These are phyloP conservation scores for Drosophila eugracilis DNA, from an alignment of 1,140 invertebrate species.

Conservation along the genomic window DNA sequence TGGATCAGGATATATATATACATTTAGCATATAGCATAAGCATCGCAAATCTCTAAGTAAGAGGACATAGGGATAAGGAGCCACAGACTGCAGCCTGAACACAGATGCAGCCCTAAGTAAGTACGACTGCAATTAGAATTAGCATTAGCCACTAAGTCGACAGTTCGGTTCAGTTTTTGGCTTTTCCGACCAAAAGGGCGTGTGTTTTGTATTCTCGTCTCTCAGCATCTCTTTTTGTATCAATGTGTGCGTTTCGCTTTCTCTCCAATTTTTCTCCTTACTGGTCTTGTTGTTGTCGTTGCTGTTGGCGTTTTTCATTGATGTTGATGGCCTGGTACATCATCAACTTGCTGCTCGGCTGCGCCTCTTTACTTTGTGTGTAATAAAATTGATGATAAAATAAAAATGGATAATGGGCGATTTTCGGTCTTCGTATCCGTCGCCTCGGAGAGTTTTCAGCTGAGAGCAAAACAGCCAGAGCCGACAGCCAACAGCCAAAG, in stretches of 20 bases:
- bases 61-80: constrained; percentile 8
- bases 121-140: constrained; percentile 44
- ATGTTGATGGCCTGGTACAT: constrained; percentile 58
- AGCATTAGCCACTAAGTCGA: constrained; percentile 34
- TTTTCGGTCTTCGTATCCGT: constrained; percentile 57
- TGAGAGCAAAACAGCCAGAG: too few species aligned
- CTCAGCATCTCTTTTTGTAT: constrained; percentile 42
- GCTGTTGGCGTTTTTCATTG: constrained; percentile 46
- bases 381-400: constrained; percentile 82
- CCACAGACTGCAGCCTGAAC: too few species aligned
- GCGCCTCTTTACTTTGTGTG: constrained; percentile 74
- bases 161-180: constrained; percentile 14
- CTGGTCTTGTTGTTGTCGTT: constrained; percentile 51
- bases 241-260: constrained; percentile 28
- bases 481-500: background rate
- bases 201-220: constrained; percentile 66
- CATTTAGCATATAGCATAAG: constrained; percentile 17
- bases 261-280: constrained; percentile 31
- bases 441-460: constrained; percentile 22
- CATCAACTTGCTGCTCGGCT: constrained; percentile 63
- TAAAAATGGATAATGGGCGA: constrained; percentile 81
- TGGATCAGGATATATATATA: constrained; percentile 28
- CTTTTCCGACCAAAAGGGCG: constrained; percentile 71
- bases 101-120: constrained; percentile 50
- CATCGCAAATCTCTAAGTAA: constrained; percentile 2